Percentiles rank a stretch among this genome's conserved stretches.
Evolutionary conservation across 2,888 invertebrate species (phyloP).

Genomic region (Subacronicta megacephala): DNA sequence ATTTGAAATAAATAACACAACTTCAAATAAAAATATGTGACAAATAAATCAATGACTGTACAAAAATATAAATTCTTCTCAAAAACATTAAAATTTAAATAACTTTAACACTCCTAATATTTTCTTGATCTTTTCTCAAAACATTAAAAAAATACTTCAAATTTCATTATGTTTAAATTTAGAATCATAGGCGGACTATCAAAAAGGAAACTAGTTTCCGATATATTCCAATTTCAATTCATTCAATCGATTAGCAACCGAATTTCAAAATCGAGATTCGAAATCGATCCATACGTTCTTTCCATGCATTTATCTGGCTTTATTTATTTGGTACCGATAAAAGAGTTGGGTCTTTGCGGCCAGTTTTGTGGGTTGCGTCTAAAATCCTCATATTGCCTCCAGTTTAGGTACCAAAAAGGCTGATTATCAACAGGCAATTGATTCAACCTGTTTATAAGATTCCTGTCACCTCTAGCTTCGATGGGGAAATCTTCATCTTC

Average conservation of each 20-base stretch:
- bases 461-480: slow-evolving; percentile 78
- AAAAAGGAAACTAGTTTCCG: slow-evolving; percentile 1
- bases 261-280: slow-evolving; percentile 9
- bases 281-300: slow-evolving; percentile 18
- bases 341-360: slow-evolving; percentile 68
- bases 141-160: slow-evolving; percentile 8
- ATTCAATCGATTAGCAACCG: slow-evolving; percentile 23
- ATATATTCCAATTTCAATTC: slow-evolving; percentile 21
- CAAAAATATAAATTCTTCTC: background rate
- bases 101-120: background rate
- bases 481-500: slow-evolving; percentile 85
- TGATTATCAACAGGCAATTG: slow-evolving; percentile 38
- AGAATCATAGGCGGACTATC: slow-evolving; percentile 10
- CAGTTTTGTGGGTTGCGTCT: slow-evolving; percentile 78
- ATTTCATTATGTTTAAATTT: slow-evolving; percentile 24
- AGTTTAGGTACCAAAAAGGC: slow-evolving; percentile 53
- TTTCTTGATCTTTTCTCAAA: background rate
- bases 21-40: background rate
- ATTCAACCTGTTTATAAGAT: slow-evolving; percentile 45
- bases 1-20: slow-evolving; percentile 6
- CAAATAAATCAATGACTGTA: background rate
- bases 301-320: background rate
- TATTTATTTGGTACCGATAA: slow-evolving; percentile 51
- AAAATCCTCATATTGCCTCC: slow-evolving; percentile 70
- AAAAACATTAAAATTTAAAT: no score